Percentiles rank a stretch among this genome's conserved stretches.
Evolutionary conservation across 2,888 invertebrate genomes (phyloP).

Genomic region (Nipponacmea schrenckii): DNA sequence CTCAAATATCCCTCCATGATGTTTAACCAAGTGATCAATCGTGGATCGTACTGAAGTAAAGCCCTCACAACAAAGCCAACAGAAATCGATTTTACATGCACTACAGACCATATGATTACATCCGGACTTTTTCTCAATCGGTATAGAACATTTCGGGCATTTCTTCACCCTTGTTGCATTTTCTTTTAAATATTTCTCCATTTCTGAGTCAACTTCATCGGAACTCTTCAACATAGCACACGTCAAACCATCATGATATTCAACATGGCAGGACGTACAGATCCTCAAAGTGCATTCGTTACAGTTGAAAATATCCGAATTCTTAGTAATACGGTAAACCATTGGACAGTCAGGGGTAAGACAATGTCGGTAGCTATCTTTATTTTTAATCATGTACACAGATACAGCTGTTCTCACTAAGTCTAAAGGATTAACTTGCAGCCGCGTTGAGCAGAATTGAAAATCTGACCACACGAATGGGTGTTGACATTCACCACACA

Average conservation of each 20-base stretch:
- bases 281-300: conserved; percentile 39
- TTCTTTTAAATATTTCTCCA: conserved; percentile 41
- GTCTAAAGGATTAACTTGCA: background rate
- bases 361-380: conserved; percentile 47
- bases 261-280: conserved; percentile 52
- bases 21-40: conserved; percentile 45
- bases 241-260: conserved; percentile 52
- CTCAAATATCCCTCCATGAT: conserved; percentile 33
- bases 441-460: background rate
- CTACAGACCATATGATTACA: conserved; percentile 57
- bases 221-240: conserved; percentile 45
- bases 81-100: conserved; percentile 50
- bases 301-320: conserved; percentile 38
- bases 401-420: conserved; percentile 39
- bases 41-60: conserved; percentile 34
- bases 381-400: conserved; percentile 40
- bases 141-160: conserved; percentile 52
- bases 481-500: conserved; percentile 47
- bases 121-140: conserved; percentile 56
- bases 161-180: conserved; percentile 42
- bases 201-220: conserved; percentile 28
- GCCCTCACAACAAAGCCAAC: conserved; percentile 53
- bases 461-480: conserved; percentile 44
- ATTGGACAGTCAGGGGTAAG: conserved; percentile 56
- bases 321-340: conserved; percentile 47